Percentiles rank a stretch among this genome's conserved stretches.
These are phyloP conservation scores for Heteromyza rotundicornis DNA, from an alignment of 2,888 invertebrate genomes.

Conservation along the genomic window DNA sequence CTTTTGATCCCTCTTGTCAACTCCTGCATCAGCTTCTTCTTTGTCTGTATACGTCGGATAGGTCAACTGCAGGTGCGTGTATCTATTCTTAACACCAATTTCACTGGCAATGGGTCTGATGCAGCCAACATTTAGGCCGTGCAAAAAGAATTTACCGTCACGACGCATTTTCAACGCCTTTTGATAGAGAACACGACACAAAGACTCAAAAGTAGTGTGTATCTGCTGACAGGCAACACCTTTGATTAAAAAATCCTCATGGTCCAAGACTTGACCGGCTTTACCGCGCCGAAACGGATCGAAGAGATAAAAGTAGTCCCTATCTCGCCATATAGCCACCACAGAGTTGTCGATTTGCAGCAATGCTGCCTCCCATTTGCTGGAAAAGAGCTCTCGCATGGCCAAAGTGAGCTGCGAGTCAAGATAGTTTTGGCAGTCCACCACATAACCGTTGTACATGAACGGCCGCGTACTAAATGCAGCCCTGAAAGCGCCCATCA, in stretches of 20 bases:
- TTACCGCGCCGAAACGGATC: slow-evolving; percentile 71
- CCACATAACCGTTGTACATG: slow-evolving; percentile 49
- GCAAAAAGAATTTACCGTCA: slow-evolving; percentile 63
- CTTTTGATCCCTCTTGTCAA: neutral
- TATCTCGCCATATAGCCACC: slow-evolving; percentile 71
- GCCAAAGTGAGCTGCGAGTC: slow-evolving; percentile 50
- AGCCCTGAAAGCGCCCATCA: slow-evolving; percentile 57
- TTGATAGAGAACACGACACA: slow-evolving; percentile 65
- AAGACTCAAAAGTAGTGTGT: slow-evolving; percentile 67
- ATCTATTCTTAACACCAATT: slow-evolving; percentile 40
- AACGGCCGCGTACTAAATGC: slow-evolving; percentile 51
- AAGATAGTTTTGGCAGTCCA: slow-evolving; percentile 44
- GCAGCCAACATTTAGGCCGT: slow-evolving; percentile 66
- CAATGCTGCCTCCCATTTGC: slow-evolving; percentile 46
- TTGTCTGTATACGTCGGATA: slow-evolving; percentile 41
- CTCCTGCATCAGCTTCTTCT: slow-evolving; percentile 17
- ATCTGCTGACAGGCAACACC: slow-evolving; percentile 70
- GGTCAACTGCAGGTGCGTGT: slow-evolving; percentile 44
- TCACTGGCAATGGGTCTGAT: slow-evolving; percentile 48
- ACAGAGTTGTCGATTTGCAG: slow-evolving; percentile 68
- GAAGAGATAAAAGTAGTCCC: slow-evolving; percentile 70
- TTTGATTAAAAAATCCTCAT: slow-evolving; percentile 55
- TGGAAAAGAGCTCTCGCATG: slow-evolving; percentile 45
- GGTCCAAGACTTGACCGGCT: slow-evolving; percentile 66
- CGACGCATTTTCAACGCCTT: slow-evolving; percentile 60